Percentiles rank a stretch among this genome's conserved stretches.
Evolutionary conservation across 2,113 vertebrate genomes (phyloP).

Genomic region (Anas platyrhynchos): DNA sequence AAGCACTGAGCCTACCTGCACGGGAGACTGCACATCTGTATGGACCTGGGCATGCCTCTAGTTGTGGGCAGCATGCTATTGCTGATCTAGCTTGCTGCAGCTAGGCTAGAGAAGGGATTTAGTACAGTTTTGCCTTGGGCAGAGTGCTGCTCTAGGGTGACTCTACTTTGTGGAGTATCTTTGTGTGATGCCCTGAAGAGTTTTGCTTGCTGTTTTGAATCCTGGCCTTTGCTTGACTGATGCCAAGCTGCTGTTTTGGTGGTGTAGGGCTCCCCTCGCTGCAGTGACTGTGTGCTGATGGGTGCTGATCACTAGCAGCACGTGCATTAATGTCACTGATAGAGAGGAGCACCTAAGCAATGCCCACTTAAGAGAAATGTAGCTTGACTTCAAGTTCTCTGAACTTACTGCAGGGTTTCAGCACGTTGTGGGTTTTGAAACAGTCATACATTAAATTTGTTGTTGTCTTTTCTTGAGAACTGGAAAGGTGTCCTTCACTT

Average conservation of each 20-base stretch:
- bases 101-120: neutral
- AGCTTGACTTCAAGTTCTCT: neutral
- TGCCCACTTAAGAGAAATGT: accelerated
- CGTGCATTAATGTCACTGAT: neutral
- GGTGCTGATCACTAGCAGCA: neutral
- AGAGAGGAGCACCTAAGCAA: neutral
- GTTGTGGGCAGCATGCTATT: accelerated
- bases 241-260: neutral
- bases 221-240: neutral
- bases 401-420: neutral
- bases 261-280: neutral
- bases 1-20: accelerated
- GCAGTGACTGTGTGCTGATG: accelerated
- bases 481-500: neutral
- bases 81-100: neutral
- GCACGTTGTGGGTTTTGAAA: neutral
- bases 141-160: neutral
- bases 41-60: accelerated
- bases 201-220: neutral
- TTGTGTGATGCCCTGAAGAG: neutral
- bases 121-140: neutral
- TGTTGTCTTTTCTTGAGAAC: neutral
- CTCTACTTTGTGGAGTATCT: neutral
- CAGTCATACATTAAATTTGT: neutral
- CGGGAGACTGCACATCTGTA: neutral